Conservation (phyloP, 2,888 invertebrate species). For the Metellina segmentata region DNA sequence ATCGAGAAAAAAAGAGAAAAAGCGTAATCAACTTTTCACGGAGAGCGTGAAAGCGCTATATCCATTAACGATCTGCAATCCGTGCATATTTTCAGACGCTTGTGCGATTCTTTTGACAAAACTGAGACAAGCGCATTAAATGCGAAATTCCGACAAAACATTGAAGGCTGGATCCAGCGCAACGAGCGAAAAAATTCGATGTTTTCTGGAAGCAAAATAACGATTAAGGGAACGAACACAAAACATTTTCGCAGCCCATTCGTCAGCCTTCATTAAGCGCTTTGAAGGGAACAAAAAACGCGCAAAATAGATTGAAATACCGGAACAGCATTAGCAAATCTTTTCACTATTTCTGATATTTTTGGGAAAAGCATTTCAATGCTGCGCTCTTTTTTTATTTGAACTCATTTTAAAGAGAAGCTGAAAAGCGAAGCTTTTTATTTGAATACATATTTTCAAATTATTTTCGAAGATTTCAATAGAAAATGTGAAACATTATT, state of each 20-base stretch:
- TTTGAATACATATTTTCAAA: background rate
- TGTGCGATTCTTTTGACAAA: background rate
- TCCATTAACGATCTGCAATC: background rate
- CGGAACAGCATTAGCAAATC: background rate
- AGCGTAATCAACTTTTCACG: background rate
- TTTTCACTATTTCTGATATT: background rate
- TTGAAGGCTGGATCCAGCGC: background rate
- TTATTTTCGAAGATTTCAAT: background rate
- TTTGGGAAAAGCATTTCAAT: background rate
- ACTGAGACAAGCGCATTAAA: background rate
- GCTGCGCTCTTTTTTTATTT: background rate
- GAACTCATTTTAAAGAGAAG: background rate
- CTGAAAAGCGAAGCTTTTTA: too few species aligned
- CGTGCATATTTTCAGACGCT: background rate
- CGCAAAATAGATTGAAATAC: background rate
- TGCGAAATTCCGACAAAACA: background rate
- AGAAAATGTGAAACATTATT: background rate
- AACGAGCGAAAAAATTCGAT: background rate
- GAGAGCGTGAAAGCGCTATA: background rate
- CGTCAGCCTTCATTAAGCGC: background rate
- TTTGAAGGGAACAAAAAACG: background rate
- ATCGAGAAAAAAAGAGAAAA: background rate
- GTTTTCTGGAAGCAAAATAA: background rate
- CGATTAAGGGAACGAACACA: background rate
- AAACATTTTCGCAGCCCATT: background rate